A percentile compares a stretch with the other conserved stretches of the same genome.
phyloP scores from a whole-genome alignment of 2,797 vertebrate genomes.

The Falco rusticolus region DNA sequence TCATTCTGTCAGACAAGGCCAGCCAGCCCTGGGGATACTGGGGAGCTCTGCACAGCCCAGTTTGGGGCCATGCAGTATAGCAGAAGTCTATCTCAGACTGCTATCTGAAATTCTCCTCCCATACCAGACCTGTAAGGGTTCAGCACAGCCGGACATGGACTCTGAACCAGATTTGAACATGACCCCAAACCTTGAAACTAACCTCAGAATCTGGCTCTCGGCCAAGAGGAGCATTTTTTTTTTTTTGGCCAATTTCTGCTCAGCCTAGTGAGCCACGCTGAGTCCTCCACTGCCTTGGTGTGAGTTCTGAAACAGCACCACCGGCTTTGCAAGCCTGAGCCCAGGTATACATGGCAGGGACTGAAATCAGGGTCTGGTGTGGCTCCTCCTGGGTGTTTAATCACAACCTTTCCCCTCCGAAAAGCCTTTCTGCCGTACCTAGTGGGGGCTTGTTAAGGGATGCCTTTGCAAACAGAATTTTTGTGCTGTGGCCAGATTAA shows the following conservation, averaged over 20 bases:
- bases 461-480: not conserved
- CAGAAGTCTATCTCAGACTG: not conserved
- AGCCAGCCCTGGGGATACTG: not conserved
- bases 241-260: not conserved
- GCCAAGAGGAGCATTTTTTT: not conserved
- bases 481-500: not conserved
- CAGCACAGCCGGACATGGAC: not conserved
- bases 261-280: not conserved
- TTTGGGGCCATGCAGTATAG: not conserved
- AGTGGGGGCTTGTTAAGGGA: not conserved
- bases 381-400: not conserved
- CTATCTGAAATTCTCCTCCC: not conserved
- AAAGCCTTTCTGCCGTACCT: not conserved
- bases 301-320: not conserved
- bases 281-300: not conserved
- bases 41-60: not conserved
- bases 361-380: not conserved
- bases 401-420: not conserved
- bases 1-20: accelerated
- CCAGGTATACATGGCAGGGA: not conserved
- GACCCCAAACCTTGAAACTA: not conserved
- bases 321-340: not conserved
- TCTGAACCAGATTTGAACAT: not conserved
- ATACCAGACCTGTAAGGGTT: not conserved
- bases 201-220: not conserved